Percentiles rank a stretch among this genome's conserved stretches.
These are phyloP conservation scores for Agapornis canus DNA, from an alignment of 2,797 vertebrate species.

Conservation along the genomic window DNA sequence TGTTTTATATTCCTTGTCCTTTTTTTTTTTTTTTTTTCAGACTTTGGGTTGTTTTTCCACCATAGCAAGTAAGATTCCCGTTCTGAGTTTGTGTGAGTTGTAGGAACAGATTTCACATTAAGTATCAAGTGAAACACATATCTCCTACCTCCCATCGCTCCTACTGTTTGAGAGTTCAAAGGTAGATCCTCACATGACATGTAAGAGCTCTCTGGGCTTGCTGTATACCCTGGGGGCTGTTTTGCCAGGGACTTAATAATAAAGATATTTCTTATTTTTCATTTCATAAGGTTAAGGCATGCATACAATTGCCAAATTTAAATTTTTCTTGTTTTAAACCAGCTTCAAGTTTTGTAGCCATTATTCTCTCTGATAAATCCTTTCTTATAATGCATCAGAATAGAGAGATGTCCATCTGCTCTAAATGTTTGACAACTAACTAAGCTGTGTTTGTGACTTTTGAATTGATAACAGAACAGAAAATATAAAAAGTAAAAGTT, in stretches of 20 bases:
- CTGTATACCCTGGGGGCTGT: neutral
- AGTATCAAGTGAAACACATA: neutral
- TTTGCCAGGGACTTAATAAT: conserved; percentile 25
- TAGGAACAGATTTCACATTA: neutral
- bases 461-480: neutral
- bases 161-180: neutral
- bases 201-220: neutral
- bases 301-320: neutral
- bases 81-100: neutral
- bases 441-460: neutral
- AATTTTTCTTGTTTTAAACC: neutral
- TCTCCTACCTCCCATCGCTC: neutral
- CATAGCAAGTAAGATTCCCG: neutral
- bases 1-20: neutral
- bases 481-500: neutral
- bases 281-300: conserved; percentile 14
- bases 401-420: neutral
- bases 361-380: neutral
- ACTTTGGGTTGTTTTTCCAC: neutral
- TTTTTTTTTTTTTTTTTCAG: neutral
- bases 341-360: neutral
- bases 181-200: neutral
- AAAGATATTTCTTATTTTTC: conserved; percentile 38
- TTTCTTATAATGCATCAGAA: neutral
- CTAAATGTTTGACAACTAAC: neutral